Evolutionary conservation across 1,140 invertebrate genomes (phyloP).

Genomic region (Drosophila guanche): DNA sequence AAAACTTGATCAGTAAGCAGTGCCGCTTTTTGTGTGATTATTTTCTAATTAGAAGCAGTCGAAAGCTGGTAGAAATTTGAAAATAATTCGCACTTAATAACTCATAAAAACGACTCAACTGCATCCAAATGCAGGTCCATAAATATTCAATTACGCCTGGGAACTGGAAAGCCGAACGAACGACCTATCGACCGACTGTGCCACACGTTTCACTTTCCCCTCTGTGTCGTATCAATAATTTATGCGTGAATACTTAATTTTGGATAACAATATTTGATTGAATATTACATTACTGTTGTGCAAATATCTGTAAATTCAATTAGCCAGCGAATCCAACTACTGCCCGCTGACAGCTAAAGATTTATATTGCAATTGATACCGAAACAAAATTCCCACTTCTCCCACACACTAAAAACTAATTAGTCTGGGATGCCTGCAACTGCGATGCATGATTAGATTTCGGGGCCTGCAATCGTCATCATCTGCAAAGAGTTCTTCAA

Average conservation of each 20-base stretch:
- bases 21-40: conserved; percentile 15
- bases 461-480: neutral
- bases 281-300: conserved; percentile 22
- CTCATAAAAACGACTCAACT: conserved; percentile 39
- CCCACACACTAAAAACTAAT: neutral
- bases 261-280: conserved; percentile 54
- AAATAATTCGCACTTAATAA: conserved; percentile 54
- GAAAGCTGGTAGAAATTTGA: conserved; percentile 21
- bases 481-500: conserved; percentile 2
- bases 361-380: conserved; percentile 20
- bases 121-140: conserved; percentile 38
- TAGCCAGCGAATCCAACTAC: conserved; percentile 1
- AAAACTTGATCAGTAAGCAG: conserved; percentile 6
- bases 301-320: conserved; percentile 38
- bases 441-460: conserved; percentile 39
- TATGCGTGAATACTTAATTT: conserved; percentile 52
- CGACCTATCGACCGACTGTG: neutral
- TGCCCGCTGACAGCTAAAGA: conserved; percentile 26
- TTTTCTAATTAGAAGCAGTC: conserved; percentile 23
- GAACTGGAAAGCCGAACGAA: conserved; percentile 27
- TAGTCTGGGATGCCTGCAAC: conserved; percentile 1
- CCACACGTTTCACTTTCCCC: conserved; percentile 51
- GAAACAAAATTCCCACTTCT: conserved; percentile 7
- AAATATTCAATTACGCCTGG: conserved; percentile 65
- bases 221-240: conserved; percentile 35